A percentile compares a stretch with the other conserved stretches of the same genome.
These are phyloP conservation scores for Passer montanus DNA, from an alignment of 2,113 vertebrate species.

Conservation along the genomic window DNA sequence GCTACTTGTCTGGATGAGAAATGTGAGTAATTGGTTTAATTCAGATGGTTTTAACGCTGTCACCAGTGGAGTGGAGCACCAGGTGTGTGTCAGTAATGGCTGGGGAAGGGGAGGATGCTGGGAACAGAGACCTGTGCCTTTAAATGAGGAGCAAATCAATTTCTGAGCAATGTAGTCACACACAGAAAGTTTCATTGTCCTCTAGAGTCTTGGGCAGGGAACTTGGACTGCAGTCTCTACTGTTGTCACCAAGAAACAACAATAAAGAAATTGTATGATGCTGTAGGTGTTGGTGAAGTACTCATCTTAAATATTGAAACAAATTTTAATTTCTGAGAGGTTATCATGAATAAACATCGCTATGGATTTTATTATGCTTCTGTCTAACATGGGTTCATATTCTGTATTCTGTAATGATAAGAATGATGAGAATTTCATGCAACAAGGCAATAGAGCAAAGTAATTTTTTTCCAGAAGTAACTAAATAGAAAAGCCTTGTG, in stretches of 20 bases:
- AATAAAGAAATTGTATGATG: not conserved
- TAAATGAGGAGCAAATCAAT: not conserved
- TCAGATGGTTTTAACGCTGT: not conserved
- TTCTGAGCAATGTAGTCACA: not conserved
- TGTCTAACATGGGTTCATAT: not conserved
- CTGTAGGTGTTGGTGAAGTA: not conserved
- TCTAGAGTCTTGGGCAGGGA: not conserved
- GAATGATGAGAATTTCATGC: not conserved
- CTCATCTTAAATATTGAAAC: not conserved
- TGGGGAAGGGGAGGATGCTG: not conserved
- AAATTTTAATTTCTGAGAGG: not conserved
- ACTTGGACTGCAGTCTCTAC: not conserved
- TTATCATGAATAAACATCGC: not conserved
- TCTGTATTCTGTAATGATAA: not conserved
- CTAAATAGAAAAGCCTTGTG: not conserved
- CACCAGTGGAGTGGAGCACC: not conserved
- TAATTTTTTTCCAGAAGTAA: not conserved
- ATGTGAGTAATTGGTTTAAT: not conserved
- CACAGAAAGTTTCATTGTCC: not conserved
- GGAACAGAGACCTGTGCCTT: not conserved
- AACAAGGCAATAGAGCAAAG: not conserved
- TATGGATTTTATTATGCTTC: not conserved
- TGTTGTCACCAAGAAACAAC: not conserved
- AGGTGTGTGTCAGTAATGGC: not conserved
- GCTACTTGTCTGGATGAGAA: not conserved